A percentile compares a stretch with the other conserved stretches of the same genome.
These are phyloP conservation scores for Crossaster papposus DNA, from an alignment of 53 echinoderm and acorn worm species.

Conservation along the genomic window DNA sequence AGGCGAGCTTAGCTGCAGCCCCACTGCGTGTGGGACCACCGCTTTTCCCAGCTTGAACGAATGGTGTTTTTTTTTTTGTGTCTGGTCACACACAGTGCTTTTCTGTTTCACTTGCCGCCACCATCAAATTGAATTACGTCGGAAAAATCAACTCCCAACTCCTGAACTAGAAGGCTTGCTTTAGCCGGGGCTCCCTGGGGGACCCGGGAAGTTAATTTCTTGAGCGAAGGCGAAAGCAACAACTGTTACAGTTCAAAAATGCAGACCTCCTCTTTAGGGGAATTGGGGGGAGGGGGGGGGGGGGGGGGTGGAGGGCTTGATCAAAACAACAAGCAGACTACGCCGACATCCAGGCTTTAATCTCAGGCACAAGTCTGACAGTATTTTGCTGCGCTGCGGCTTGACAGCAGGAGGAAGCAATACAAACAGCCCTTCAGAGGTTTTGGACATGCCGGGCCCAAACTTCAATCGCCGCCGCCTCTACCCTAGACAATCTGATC, in stretches of 20 bases:
- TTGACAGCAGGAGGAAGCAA: conserved; percentile 17
- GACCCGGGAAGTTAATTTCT: conserved; percentile 42
- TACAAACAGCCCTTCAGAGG: conserved; percentile 44
- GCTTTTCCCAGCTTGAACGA: conserved; percentile 52
- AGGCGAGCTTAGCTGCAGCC: conserved; percentile 25
- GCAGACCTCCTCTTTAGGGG: conserved; percentile 37
- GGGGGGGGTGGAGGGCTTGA: no score
- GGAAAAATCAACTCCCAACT: conserved; percentile 55
- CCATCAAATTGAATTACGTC: conserved; percentile 61
- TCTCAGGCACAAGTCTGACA: conserved; percentile 26
- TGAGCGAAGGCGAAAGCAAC: conserved; percentile 41
- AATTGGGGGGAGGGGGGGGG: no score
- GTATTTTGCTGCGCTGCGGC: not conserved
- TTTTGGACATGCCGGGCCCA: conserved; percentile 28
- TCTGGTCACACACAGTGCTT: conserved; percentile 49
- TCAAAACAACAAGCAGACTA: conserved; percentile 43
- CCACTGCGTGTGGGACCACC: conserved; percentile 47
- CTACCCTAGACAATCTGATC: conserved; percentile 60
- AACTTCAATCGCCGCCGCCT: conserved; percentile 56
- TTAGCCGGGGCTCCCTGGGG: conserved; percentile 44
- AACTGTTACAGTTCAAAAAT: conserved; percentile 72
- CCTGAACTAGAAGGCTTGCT: conserved; percentile 23
- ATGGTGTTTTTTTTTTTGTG: no score
- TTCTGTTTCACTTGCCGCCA: conserved; percentile 58
- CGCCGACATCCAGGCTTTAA: conserved; percentile 49